These are phyloP conservation scores for Ascidia mentula DNA, from an alignment of 23 tunicate genomes.

Conservation along the genomic window DNA sequence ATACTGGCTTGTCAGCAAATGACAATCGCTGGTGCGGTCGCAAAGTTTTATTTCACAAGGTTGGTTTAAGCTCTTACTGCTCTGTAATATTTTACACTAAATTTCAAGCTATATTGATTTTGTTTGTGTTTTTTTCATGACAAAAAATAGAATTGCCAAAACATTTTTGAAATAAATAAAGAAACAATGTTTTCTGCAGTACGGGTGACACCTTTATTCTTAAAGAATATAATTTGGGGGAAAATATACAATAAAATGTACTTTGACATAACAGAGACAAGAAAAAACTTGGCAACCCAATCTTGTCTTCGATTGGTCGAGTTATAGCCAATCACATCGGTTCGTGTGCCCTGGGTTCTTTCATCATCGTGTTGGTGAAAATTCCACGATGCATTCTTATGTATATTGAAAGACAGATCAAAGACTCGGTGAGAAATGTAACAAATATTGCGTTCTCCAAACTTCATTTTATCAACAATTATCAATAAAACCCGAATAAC, in stretches of 20 bases:
- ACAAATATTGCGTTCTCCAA: not conserved
- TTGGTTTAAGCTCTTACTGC: not conserved
- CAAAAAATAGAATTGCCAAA: not conserved
- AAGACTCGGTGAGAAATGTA: slow-evolving; percentile 57
- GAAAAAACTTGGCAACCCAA: slow-evolving; percentile 57
- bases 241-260: not conserved
- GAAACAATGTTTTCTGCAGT: not conserved
- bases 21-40: slow-evolving; percentile 84
- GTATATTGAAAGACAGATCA: slow-evolving; percentile 67
- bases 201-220: not conserved
- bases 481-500: not conserved
- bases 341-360: slow-evolving; percentile 90
- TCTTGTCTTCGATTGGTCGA: slow-evolving; percentile 52
- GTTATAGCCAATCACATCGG: slow-evolving; percentile 82
- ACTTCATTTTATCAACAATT: not conserved
- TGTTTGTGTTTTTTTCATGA: too few species aligned
- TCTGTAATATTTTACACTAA: too few species aligned
- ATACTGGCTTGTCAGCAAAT: slow-evolving; percentile 92
- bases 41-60: slow-evolving; percentile 78
- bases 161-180: not conserved
- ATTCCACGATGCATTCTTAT: slow-evolving; percentile 88
- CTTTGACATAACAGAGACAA: slow-evolving; percentile 59
- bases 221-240: too few species aligned
- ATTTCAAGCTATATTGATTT: too few species aligned
- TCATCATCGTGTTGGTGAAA: slow-evolving; percentile 68